Conservation (phyloP, 2,113 vertebrate species). For the Gymnogyps californianus region DNA sequence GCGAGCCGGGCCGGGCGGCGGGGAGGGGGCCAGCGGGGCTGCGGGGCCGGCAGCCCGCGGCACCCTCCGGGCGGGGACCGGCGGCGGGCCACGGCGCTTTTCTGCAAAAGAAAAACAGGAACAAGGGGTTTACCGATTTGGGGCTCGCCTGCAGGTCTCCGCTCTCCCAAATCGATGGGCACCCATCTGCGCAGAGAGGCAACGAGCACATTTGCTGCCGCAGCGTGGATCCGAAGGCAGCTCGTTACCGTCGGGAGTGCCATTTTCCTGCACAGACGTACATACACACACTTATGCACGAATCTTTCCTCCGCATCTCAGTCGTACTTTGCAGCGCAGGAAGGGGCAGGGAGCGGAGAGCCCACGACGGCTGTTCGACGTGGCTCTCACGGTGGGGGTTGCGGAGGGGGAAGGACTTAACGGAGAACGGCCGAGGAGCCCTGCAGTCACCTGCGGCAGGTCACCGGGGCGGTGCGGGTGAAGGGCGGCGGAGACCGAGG, state of each 20-base stretch:
- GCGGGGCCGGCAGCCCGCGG: fast-evolving
- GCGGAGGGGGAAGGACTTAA: background rate
- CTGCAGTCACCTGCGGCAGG: background rate
- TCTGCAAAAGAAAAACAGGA: background rate
- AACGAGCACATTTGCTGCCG: fast-evolving
- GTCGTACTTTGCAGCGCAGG: background rate
- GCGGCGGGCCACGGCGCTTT: background rate
- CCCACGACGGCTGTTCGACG: background rate
- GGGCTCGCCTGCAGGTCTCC: background rate
- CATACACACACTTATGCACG: fast-evolving
- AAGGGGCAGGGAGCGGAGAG: background rate
- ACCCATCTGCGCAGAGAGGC: background rate
- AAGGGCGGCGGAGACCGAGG: background rate
- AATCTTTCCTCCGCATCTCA: background rate
- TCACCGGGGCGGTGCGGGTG: background rate
- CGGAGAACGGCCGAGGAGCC: background rate
- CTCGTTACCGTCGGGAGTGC: background rate
- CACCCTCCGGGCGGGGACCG: background rate
- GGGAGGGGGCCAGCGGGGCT: too few relatives aligned
- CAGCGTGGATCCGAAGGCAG: background rate
- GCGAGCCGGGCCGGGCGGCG: fast-evolving
- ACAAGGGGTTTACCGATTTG: background rate
- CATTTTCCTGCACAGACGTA: background rate
- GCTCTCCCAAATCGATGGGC: background rate
- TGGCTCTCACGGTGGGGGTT: too few relatives aligned